phyloP scores from a whole-genome alignment of 2,888 invertebrate genomes.

The Acleris emargana region DNA sequence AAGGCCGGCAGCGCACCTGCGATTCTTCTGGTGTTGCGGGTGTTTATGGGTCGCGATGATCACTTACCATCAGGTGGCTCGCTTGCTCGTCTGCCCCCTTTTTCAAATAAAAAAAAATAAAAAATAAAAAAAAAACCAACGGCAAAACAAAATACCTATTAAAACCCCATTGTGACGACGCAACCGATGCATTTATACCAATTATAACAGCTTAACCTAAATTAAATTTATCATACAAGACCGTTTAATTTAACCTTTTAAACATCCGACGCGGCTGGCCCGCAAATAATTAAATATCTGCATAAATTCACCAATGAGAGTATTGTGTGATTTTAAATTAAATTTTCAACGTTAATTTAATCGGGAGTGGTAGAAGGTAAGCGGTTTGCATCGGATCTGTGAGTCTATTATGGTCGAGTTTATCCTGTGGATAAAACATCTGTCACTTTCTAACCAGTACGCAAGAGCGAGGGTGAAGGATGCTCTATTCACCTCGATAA shows the following conservation, averaged over 20 bases:
- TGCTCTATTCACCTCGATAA: too few species aligned
- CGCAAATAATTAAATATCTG: constrained; percentile 40
- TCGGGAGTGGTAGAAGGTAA: neutral
- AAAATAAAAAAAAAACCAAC: too few species aligned
- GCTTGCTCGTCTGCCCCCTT: too few species aligned
- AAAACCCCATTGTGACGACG: neutral
- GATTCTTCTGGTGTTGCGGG: too few species aligned
- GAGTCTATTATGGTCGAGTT: neutral
- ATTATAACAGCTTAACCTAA: constrained; percentile 19
- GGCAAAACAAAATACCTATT: neutral
- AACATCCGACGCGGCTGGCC: constrained; percentile 23
- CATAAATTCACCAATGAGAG: constrained; percentile 18
- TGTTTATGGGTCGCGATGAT: too few species aligned
- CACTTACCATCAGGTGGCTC: too few species aligned
- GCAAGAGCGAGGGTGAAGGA: too few species aligned
- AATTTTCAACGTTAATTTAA: neutral
- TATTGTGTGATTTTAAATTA: neutral
- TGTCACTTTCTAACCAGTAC: too few species aligned
- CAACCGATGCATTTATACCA: constrained; percentile 12
- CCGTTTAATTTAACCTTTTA: constrained; percentile 3
- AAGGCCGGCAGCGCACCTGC: too few species aligned
- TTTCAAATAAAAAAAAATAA: too few species aligned
- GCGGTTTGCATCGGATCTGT: neutral
- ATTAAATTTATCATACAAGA: constrained; percentile 29
- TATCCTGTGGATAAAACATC: too few species aligned